Evolutionary conservation across 2,888 invertebrate species (phyloP).

Genomic region (Gortyna flavago): DNA sequence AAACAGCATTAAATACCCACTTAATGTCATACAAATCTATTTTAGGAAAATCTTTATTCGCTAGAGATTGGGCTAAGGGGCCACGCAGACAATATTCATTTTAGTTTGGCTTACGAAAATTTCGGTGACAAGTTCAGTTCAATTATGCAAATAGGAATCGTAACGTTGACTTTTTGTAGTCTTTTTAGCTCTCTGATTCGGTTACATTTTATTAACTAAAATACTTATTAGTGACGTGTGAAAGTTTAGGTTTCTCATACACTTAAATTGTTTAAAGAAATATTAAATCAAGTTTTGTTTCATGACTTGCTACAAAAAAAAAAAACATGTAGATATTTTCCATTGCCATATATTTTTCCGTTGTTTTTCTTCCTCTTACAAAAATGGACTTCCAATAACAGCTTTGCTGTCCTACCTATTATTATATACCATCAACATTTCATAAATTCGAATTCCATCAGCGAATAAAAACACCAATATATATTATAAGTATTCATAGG

Average conservation of each 20-base stretch:
- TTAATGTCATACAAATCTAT: constrained; percentile 40
- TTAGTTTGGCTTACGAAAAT: background rate
- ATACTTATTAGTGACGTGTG: too few species aligned
- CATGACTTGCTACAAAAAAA: background rate
- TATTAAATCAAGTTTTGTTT: background rate
- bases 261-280: background rate
- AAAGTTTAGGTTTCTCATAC: too few species aligned
- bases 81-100: background rate
- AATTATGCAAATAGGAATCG: background rate
- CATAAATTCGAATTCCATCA: constrained; percentile 1
- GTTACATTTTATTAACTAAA: background rate
- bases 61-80: background rate
- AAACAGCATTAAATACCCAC: constrained; percentile 43
- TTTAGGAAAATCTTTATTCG: constrained; percentile 20
- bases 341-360: background rate
- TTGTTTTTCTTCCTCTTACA: background rate
- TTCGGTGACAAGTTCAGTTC: background rate
- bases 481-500: constrained; percentile 44
- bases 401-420: background rate
- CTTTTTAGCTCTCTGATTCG: background rate
- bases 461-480: constrained; percentile 6
- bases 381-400: background rate
- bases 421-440: constrained; percentile 7
- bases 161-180: background rate
- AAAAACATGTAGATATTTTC: background rate